A percentile compares a stretch with the other conserved stretches of the same genome.
Conservation (phyloP, 37 sponge, comb jelly and placozoan genomes). For the Cladorhizidae sp. region DNA sequence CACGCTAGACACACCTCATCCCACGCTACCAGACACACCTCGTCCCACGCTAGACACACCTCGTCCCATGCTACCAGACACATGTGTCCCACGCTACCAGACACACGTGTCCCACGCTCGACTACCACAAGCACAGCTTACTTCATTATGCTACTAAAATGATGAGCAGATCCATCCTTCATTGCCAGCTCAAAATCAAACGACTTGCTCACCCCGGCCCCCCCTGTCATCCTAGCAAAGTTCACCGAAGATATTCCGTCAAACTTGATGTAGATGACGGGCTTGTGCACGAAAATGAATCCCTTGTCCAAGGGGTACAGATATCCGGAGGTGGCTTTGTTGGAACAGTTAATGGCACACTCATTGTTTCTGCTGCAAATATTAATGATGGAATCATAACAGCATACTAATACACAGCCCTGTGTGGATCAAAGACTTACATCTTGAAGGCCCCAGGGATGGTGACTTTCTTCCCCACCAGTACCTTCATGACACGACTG, state of each 20-base stretch:
- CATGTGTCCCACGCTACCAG: too few species aligned
- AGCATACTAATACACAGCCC: too few species aligned
- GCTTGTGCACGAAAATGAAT: constrained; percentile 97
- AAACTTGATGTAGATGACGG: constrained; percentile 90
- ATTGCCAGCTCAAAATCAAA: constrained; percentile 94
- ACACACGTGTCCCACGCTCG: too few species aligned
- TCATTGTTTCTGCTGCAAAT: constrained; percentile 59
- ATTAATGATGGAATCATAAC: too few species aligned
- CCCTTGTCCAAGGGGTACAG: constrained; percentile 96
- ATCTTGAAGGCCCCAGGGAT: constrained; percentile 89
- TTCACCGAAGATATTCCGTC: constrained; percentile 90
- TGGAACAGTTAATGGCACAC: constrained; percentile 82
- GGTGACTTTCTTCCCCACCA: constrained; percentile 93
- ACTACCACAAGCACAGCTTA: constrained; percentile 54
- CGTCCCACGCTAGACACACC: too few species aligned
- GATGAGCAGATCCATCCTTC: constrained; percentile 78
- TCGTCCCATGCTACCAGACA: too few species aligned
- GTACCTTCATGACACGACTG: constrained; percentile 83
- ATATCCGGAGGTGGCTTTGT: constrained; percentile 83
- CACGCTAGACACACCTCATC: too few species aligned
- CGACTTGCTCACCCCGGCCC: constrained; percentile 71
- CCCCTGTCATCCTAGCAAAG: constrained; percentile 89
- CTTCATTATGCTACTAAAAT: constrained; percentile 93
- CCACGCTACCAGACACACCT: too few species aligned
- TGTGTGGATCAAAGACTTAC: constrained; percentile 25